Base-by-base conservation (phyloP, 1,140 invertebrate genomes). In the Orussus abietinus region DNA sequence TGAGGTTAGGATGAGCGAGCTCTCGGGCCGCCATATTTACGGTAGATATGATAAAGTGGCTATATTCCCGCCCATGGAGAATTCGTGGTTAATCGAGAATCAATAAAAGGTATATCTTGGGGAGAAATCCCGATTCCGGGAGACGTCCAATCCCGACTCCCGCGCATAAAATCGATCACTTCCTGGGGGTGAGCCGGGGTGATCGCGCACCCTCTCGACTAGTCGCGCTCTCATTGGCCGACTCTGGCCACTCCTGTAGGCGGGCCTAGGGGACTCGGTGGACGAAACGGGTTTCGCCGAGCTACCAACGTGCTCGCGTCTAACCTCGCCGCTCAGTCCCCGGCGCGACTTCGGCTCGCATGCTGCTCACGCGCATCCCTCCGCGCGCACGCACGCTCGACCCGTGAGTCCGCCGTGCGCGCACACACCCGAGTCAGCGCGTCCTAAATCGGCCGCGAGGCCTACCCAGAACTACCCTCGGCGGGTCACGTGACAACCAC, bases 161-260 rank as follows among this genome's bases (percentile, higher is more conserved):
- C n/a, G n/a, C n/a, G n/a, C n/a, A n/a, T n/a, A n/a, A n/a, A n/a
- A 25, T 25, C 22, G 22, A 25, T 25, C 36, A 4, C 36, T 18
- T 37, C 17, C 18, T 21, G 13, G 18, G 4, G 20, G 4, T 5
- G 33, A 35, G 12, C 28, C 35, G 15, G 25, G 34, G 32, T 41
- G 38, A 57, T 55, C 53, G 59, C 43, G 34, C 46, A 54, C 58
- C 59, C 63, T 62, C 49, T 28, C 12, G 30, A 38, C 11, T 15
- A 42, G 31, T 14, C 19, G 28, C 17, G 5, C 48, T 20, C 36
- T 38, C 38, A 72, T 72, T 72, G 69, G 69, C 46, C 37, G 45
- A 40, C 30, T 4, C 7, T 47, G 43, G 63, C 67, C 65, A 59
- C 69, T 67, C 69, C 67, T 54, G 52, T 59, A 65, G 67, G 67